phyloP scores from a whole-genome alignment of 1,140 invertebrate species.

The Leptinotarsa lineolata region DNA sequence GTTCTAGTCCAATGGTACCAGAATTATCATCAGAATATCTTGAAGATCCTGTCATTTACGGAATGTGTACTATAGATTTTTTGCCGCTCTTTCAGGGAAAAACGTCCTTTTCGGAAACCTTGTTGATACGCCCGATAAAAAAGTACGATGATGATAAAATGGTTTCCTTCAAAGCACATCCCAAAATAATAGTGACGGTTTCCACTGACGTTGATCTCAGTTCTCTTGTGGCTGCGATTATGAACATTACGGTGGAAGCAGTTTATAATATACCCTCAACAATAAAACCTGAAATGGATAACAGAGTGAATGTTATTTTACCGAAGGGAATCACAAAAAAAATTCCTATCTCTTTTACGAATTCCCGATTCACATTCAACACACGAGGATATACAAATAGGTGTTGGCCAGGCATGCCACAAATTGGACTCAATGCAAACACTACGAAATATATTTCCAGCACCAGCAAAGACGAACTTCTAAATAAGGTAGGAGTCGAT shows the following conservation, averaged over 20 bases:
- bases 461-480: constrained; percentile 32
- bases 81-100: constrained; percentile 35
- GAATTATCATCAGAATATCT: background rate
- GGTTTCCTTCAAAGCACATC: background rate
- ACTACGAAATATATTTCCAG: constrained; percentile 36
- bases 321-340: constrained; percentile 25
- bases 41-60: constrained; percentile 17
- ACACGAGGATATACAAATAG: constrained; percentile 27
- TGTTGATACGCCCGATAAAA: constrained; percentile 32
- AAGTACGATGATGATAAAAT: background rate
- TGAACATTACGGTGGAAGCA: constrained; percentile 46
- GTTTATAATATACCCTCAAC: constrained; percentile 43
- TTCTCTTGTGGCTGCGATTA: constrained; percentile 26
- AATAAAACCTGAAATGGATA: constrained; percentile 41
- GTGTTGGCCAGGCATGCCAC: constrained; percentile 39
- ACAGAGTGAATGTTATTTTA: constrained; percentile 36
- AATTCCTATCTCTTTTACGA: constrained; percentile 28
- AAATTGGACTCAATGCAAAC: constrained; percentile 34
- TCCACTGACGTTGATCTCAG: constrained; percentile 34
- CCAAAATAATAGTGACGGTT: background rate
- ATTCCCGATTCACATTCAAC: constrained; percentile 23
- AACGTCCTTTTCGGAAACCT: constrained; percentile 33
- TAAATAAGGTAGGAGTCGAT: constrained; percentile 29
- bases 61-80: constrained; percentile 35
- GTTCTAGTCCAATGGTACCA: background rate